Base-by-base conservation (phyloP, 1,140 invertebrate genomes). In the Bombus sylvicola region DNA sequence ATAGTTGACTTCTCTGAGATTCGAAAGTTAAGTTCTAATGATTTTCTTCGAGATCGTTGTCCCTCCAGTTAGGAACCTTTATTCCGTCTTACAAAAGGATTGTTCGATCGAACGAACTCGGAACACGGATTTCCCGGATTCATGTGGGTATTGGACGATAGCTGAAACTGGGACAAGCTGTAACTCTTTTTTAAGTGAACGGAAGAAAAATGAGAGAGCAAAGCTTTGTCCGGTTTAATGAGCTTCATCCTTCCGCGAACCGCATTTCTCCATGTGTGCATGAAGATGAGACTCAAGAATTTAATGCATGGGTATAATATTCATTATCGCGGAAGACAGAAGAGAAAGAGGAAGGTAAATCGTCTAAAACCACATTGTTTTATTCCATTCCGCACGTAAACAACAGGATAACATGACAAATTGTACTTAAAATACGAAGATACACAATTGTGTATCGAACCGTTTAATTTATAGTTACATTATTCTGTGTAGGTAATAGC, bases 11-110 rank as follows among this genome's bases (percentile, higher is more conserved):
- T 85, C 77, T 69, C 39, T 5, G 69, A 74, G 89, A 90, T 87
- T 83, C 81, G 43, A 43, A 90, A 89, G 84, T 88, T 89, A 64
- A 57, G 64, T 90, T 81, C 83, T 88, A 88, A 92, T 80, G 83
- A 89, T 86, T 86, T 79, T n/a, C 66, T 41, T 43, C 72, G 81
- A 47, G 43, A 53, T 53, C 47, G 18, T 53, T 53, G 47, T 53
- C 18, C 47, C 6, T 22, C 6, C 18, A 75, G 81, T 66, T 68
- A 8, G n/a, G 80, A 59, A 74, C 74, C 80, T 82, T 74, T 82
- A 74, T 74, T 82, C 39, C 9, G n/a, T 28, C 34, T 34, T 47
- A 34, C 31, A 34, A 64, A 62, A 18, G 59, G 41, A 66, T 82
- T 31, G 71, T 53, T 66, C 53, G 80, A 74, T 47, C n/a, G 41